Percentiles rank a stretch among this genome's conserved stretches.
These are phyloP conservation scores for Pangasianodon hypophthalmus DNA, from an alignment of 2,113 vertebrate species.

Conservation along the genomic window DNA sequence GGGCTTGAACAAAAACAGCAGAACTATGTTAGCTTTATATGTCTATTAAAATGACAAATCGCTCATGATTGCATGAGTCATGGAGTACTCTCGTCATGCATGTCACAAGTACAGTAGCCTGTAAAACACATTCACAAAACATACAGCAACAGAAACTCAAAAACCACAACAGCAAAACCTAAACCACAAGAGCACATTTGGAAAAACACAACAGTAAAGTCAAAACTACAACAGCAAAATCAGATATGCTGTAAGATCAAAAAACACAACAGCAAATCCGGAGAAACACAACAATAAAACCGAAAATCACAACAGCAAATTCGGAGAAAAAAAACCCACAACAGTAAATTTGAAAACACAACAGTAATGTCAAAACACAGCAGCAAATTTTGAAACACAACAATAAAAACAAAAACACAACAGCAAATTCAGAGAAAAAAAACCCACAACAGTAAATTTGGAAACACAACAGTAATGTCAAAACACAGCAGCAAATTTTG, in stretches of 20 bases:
- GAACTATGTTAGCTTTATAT: conserved; percentile 3
- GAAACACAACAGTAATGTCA: too few relatives aligned
- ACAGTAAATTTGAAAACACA: too few relatives aligned
- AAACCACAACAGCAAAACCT: not conserved
- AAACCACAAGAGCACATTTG: not conserved
- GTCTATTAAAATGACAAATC: conserved; percentile 14
- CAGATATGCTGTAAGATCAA: too few relatives aligned
- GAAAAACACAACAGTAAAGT: not conserved
- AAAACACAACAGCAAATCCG: not conserved
- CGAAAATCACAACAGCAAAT: not conserved
- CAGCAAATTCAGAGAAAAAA: too few relatives aligned
- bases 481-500: too few relatives aligned
- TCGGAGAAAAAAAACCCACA: not conserved
- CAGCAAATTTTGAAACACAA: too few relatives aligned
- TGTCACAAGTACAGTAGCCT: not conserved
- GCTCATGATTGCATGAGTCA: conserved; percentile 26
- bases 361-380: too few relatives aligned
- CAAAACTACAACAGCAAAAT: not conserved
- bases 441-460: too few relatives aligned
- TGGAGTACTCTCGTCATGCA: not conserved
- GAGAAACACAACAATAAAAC: not conserved
- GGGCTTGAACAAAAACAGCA: not conserved
- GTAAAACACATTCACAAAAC: not conserved
- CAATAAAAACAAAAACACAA: too few relatives aligned
- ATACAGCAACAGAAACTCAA: not conserved